These are phyloP conservation scores for Trichonephila clavipes DNA, from an alignment of 1,140 invertebrate species.

Conservation along the genomic window DNA sequence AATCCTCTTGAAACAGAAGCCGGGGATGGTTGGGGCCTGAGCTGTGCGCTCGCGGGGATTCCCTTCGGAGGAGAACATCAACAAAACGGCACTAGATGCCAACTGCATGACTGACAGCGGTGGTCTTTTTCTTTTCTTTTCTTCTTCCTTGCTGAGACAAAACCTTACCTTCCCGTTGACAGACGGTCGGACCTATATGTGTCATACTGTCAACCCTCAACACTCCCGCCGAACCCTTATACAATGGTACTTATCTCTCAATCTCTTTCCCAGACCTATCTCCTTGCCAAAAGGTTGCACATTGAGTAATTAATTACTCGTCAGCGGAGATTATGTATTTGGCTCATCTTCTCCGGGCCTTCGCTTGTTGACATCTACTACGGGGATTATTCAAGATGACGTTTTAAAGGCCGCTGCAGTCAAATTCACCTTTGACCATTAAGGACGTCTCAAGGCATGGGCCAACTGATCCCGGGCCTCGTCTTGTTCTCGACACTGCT, in stretches of 20 bases:
- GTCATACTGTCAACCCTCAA: background rate
- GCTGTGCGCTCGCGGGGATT: background rate
- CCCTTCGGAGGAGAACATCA: slow-evolving; percentile 7
- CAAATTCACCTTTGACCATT: too few relatives aligned
- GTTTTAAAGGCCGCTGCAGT: too few relatives aligned
- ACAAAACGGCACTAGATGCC: background rate
- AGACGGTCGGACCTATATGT: background rate
- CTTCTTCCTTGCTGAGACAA: background rate
- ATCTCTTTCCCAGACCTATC: background rate
- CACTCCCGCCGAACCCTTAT: background rate
- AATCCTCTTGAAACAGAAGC: slow-evolving; percentile 14
- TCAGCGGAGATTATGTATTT: too few relatives aligned
- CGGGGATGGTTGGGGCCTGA: slow-evolving; percentile 2
- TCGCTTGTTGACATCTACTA: too few relatives aligned
- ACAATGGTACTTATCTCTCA: background rate
- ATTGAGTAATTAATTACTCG: too few relatives aligned
- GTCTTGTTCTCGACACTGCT: too few relatives aligned
- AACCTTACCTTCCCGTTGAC: background rate
- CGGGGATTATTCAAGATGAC: too few relatives aligned
- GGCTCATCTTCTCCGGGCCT: too few relatives aligned
- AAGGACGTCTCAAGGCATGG: too few relatives aligned
- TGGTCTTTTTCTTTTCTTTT: background rate
- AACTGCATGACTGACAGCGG: background rate
- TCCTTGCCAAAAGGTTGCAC: too few relatives aligned
- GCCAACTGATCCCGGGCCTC: too few relatives aligned